phyloP scores from a whole-genome alignment of 2,797 vertebrate species.

The Phoeniculus purpureus region DNA sequence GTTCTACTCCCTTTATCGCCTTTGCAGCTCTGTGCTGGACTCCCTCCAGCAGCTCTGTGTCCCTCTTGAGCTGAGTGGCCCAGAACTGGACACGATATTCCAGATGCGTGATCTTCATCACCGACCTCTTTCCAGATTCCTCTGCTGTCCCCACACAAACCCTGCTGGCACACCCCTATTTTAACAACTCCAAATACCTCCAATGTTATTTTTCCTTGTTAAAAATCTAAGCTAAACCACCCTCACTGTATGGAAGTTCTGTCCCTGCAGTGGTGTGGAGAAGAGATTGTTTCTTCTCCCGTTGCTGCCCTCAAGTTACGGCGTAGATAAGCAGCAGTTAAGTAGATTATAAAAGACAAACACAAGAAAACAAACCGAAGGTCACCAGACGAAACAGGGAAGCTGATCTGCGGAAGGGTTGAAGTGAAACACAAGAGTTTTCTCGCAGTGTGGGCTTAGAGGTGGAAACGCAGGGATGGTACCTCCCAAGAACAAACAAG shows the following conservation, averaged over 20 bases:
- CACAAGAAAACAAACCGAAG: background rate
- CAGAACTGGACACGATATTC: too few relatives aligned
- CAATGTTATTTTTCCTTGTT: background rate
- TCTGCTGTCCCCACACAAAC: background rate
- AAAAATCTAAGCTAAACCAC: background rate
- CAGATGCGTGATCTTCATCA: background rate
- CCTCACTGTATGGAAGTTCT: accelerated
- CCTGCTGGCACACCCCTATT: background rate
- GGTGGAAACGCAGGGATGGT: background rate
- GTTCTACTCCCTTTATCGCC: too few relatives aligned
- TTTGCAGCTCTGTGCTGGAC: too few relatives aligned
- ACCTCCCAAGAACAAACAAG: background rate
- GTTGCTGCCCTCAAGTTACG: background rate
- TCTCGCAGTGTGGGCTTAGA: background rate
- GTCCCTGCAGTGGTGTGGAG: background rate
- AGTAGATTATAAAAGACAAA: slow-evolving; percentile 38
- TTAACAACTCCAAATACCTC: background rate
- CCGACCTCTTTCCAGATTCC: background rate
- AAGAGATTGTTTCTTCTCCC: background rate
- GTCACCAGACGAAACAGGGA: background rate
- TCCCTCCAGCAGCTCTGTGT: too few relatives aligned
- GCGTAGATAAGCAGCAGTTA: background rate
- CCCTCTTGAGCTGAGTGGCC: too few relatives aligned
- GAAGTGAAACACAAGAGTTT: background rate
- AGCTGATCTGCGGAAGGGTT: background rate